Conservation (phyloP, 2,113 vertebrate species). For the Limnothrissa miodon region DNA sequence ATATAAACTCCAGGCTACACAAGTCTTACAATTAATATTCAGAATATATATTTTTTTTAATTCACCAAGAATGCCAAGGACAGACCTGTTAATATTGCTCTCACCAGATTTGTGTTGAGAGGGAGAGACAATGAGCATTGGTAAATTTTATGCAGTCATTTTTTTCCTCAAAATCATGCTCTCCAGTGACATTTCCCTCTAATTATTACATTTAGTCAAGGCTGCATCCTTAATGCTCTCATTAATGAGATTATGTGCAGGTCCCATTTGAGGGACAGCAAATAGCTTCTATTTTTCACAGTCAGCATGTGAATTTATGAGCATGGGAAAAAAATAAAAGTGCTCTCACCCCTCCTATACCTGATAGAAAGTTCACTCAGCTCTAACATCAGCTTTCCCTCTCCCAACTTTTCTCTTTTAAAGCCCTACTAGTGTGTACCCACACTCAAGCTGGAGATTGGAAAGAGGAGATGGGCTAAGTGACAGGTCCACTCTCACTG, state of each 20-base stretch:
- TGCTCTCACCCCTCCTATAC: constrained; percentile 35
- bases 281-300: not conserved
- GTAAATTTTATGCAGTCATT: not conserved
- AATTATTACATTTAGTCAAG: constrained; percentile 15
- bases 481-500: constrained; percentile 51
- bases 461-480: constrained; percentile 39
- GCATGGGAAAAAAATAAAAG: constrained; percentile 17
- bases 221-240: not conserved
- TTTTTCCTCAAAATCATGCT: constrained; percentile 7
- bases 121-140: constrained; percentile 1
- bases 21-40: not conserved
- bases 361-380: constrained; percentile 51
- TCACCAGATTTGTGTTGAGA: not conserved
- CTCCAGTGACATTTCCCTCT: constrained; percentile 12
- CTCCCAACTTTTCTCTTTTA: constrained; percentile 32
- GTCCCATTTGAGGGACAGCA: constrained; percentile 14
- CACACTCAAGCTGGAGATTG: constrained; percentile 43
- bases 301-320: not conserved
- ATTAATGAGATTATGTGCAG: constrained; percentile 3
- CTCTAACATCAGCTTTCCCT: constrained; percentile 59
- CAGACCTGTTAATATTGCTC: constrained; percentile 14
- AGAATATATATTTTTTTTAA: not conserved
- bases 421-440: constrained; percentile 41
- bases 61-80: not conserved
- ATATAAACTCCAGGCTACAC: not conserved